These are phyloP conservation scores for Pterostichus madidus DNA, from an alignment of 2,888 invertebrate species.

Conservation along the genomic window DNA sequence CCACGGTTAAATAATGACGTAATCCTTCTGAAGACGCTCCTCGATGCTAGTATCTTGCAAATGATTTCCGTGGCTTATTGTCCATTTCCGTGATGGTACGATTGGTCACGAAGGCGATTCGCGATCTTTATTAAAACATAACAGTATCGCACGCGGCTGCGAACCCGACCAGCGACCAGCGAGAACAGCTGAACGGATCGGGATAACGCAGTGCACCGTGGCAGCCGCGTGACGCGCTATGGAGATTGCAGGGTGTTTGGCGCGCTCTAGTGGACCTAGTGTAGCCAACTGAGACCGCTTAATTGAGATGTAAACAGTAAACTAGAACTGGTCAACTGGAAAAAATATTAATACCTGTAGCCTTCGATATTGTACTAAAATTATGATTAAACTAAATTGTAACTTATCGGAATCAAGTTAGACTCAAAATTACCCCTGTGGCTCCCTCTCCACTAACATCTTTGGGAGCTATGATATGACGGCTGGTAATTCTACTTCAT, in stretches of 20 bases:
- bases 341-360: no score
- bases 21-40: constrained; percentile 28
- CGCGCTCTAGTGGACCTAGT: neutral
- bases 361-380: no score
- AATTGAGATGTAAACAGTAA: constrained; percentile 39
- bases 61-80: constrained; percentile 41
- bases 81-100: constrained; percentile 47
- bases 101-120: constrained; percentile 53
- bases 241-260: neutral
- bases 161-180: neutral
- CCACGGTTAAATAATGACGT: constrained; percentile 44
- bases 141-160: constrained; percentile 58
- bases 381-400: no score
- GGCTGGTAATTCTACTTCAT: no score
- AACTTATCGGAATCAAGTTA: no score
- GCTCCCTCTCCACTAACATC: no score
- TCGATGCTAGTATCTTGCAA: constrained; percentile 22
- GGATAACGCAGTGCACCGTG: neutral
- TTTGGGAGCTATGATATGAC: no score
- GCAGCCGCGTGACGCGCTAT: constrained; percentile 12
- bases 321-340: no score
- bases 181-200: constrained; percentile 1
- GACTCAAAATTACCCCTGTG: no score
- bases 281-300: constrained; percentile 23
- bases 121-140: constrained; percentile 60